Evolutionary conservation across 2,113 vertebrate genomes (phyloP).

Genomic region (Pluvialis apricaria): DNA sequence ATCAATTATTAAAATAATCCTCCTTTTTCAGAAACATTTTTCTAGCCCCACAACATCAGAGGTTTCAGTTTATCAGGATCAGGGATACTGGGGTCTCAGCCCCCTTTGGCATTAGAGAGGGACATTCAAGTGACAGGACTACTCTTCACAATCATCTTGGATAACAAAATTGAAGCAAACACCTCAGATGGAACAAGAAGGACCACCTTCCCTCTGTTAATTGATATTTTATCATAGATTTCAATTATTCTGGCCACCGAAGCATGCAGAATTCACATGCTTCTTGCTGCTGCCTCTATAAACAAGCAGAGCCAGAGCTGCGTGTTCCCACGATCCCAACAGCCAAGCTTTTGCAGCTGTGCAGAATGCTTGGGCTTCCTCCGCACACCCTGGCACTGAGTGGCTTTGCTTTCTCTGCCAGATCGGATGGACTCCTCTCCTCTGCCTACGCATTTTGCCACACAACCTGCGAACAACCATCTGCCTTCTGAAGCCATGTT

Average conservation of each 20-base stretch:
- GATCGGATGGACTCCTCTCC: neutral
- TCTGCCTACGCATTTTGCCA: neutral
- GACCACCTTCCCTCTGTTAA: neutral
- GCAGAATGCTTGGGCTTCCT: neutral
- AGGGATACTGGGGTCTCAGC: neutral
- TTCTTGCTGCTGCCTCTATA: neutral
- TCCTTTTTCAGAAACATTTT: neutral
- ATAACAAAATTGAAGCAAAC: neutral
- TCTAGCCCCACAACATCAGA: neutral
- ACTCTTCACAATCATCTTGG: neutral
- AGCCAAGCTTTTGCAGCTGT: neutral
- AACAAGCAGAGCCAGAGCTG: neutral
- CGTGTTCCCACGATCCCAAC: neutral
- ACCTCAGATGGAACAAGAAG: neutral
- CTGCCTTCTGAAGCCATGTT: accelerated
- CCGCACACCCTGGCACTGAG: neutral
- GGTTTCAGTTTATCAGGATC: neutral
- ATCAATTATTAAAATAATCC: neutral
- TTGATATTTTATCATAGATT: neutral
- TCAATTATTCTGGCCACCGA: neutral
- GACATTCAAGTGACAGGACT: neutral
- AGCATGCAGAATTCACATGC: neutral
- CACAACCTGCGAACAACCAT: accelerated
- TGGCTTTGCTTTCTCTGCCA: neutral
- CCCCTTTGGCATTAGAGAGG: neutral